Evolutionary conservation across 2,113 vertebrate species (phyloP).

Genomic region (Vicugna pacos): DNA sequence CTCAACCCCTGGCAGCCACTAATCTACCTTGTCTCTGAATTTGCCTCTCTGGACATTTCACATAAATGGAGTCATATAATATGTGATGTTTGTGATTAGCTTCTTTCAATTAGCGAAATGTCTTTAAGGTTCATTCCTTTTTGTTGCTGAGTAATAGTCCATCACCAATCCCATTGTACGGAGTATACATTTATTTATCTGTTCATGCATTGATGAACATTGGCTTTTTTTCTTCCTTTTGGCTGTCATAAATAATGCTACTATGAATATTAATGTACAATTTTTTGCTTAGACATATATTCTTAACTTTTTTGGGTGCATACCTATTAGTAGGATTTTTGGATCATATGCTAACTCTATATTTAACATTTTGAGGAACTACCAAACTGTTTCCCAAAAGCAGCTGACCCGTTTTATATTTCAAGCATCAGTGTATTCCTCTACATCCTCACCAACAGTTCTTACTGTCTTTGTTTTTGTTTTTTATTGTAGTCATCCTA

Average conservation of each 20-base stretch:
- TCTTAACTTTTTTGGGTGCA: slow-evolving; percentile 38
- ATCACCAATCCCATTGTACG: not conserved
- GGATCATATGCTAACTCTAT: not conserved
- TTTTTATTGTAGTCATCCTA: not conserved
- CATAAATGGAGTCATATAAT: not conserved
- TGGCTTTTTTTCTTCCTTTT: not conserved
- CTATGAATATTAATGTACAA: not conserved
- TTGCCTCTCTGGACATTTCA: not conserved
- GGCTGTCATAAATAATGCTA: not conserved
- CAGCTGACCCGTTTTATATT: not conserved
- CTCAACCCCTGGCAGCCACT: not conserved
- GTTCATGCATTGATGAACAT: not conserved
- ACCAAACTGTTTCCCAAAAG: slow-evolving; percentile 13
- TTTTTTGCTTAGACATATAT: not conserved
- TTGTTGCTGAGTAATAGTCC: not conserved
- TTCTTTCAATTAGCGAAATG: not conserved
- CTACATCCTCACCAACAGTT: not conserved
- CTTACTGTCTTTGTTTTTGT: not conserved
- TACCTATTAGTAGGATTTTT: not conserved
- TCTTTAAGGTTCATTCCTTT: not conserved
- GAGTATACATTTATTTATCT: not conserved
- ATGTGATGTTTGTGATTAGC: not conserved
- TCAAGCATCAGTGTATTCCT: not conserved
- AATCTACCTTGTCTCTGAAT: not conserved
- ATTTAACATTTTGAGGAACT: slow-evolving; percentile 9